Evolutionary conservation across 2,888 invertebrate species (phyloP).

Genomic region (Nomada goodeniana): DNA sequence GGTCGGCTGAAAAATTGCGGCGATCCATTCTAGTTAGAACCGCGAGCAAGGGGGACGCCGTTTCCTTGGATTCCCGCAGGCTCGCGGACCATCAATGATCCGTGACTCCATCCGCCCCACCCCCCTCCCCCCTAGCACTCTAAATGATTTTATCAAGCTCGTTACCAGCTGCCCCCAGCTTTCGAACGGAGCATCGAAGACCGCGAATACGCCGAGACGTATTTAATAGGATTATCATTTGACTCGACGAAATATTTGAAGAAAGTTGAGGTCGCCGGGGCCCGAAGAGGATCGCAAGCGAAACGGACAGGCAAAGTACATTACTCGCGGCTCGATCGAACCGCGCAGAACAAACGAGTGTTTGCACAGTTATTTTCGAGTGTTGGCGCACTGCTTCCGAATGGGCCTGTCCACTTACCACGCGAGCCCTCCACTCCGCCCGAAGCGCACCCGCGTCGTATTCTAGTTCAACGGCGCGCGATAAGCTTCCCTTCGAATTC

Average conservation of each 20-base stretch:
- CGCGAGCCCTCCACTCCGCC: not conserved
- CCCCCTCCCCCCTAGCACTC: conserved; percentile 40
- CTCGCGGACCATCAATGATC: conserved; percentile 69
- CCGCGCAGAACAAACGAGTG: conserved; percentile 47
- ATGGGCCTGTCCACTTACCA: conserved; percentile 26
- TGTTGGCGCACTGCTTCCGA: conserved; percentile 60
- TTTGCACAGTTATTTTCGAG: conserved; percentile 60
- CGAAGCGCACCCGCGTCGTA: not conserved
- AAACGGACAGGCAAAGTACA: conserved; percentile 73
- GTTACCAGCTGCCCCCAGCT: conserved; percentile 18
- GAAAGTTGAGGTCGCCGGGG: conserved; percentile 11
- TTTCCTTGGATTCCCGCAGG: conserved; percentile 66
- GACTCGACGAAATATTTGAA: not conserved
- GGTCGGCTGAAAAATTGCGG: conserved; percentile 78
- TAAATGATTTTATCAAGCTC: conserved; percentile 66
- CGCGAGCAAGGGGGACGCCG: conserved; percentile 43
- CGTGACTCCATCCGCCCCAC: conserved; percentile 55
- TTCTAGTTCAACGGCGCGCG: not conserved
- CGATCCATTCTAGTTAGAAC: conserved; percentile 83
- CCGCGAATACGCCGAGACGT: not conserved
- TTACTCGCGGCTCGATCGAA: conserved; percentile 59
- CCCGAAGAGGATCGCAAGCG: conserved; percentile 14
- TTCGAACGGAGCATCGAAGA: conserved; percentile 34
- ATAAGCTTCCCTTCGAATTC: not conserved
- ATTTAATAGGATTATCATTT: not conserved